Evolutionary conservation across 2,113 vertebrate species (phyloP).

Genomic region (Hepsetus odoe): DNA sequence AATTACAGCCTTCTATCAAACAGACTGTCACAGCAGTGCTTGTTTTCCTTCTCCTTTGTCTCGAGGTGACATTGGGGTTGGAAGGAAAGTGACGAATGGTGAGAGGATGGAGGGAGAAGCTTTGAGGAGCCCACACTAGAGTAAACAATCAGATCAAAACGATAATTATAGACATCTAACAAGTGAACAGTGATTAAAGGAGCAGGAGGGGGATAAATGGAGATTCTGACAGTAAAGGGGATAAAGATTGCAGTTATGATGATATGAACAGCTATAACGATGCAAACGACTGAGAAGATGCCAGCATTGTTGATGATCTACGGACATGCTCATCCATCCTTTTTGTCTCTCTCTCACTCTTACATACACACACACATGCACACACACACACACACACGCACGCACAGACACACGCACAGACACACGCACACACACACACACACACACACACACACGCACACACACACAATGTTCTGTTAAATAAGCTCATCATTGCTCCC

Average conservation of each 20-base stretch:
- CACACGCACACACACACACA: slow-evolving; percentile 52
- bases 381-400: too few relatives aligned
- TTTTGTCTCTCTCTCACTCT: not conserved
- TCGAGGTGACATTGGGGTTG: not conserved
- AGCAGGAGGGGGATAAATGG: slow-evolving; percentile 62
- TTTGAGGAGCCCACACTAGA: not conserved
- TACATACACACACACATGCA: slow-evolving; percentile 28
- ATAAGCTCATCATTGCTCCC: slow-evolving; percentile 72
- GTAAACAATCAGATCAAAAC: not conserved
- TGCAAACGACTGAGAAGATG: not conserved
- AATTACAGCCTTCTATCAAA: slow-evolving; percentile 50
- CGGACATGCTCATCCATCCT: not conserved
- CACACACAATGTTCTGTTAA: slow-evolving; percentile 64
- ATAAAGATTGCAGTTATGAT: slow-evolving; percentile 40
- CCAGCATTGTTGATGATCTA: not conserved
- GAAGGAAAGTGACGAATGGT: not conserved
- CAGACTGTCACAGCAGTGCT: slow-evolving; percentile 2
- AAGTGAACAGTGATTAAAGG: slow-evolving; percentile 10
- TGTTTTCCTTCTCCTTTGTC: slow-evolving; percentile 30
- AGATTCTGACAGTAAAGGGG: slow-evolving; percentile 49
- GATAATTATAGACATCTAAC: not conserved
- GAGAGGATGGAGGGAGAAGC: not conserved
- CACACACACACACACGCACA: slow-evolving; percentile 42
- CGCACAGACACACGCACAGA: too few relatives aligned
- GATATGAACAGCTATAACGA: not conserved